A percentile compares a stretch with the other conserved stretches of the same genome.
Evolutionary conservation across 2,113 vertebrate species (phyloP).

Genomic region (Sylvilagus bachmani): DNA sequence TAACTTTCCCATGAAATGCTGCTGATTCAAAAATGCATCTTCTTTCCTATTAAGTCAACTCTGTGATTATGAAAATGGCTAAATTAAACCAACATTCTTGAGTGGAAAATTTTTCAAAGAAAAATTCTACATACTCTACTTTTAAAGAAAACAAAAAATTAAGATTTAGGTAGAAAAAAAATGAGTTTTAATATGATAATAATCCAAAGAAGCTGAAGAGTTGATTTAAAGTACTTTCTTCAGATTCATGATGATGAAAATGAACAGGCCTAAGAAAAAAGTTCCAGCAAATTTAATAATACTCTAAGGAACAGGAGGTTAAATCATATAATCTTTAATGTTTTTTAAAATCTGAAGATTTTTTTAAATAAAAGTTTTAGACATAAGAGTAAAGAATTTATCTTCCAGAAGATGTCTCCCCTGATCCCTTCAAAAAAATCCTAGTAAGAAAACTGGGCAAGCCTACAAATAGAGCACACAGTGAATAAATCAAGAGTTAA

Average conservation of each 20-base stretch:
- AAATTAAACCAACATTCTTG: constrained; percentile 47
- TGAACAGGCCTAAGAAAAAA: neutral
- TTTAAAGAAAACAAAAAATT: constrained; percentile 54
- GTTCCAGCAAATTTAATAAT: neutral
- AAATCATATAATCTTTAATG: neutral
- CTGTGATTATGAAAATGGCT: neutral
- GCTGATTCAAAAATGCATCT: neutral
- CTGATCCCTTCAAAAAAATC: neutral
- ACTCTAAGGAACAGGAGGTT: neutral
- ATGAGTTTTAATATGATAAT: constrained; percentile 9
- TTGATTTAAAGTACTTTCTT: constrained; percentile 27
- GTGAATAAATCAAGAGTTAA: constrained; percentile 20
- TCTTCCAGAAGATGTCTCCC: neutral
- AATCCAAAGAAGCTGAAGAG: neutral
- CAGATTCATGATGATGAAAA: constrained; percentile 22
- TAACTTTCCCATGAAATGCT: constrained; percentile 23
- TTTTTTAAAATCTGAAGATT: constrained; percentile 15
- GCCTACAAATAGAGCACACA: neutral
- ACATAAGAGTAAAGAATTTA: constrained; percentile 6
- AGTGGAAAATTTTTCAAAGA: neutral
- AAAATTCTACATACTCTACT: neutral
- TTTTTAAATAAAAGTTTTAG: constrained; percentile 6
- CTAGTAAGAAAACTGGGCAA: neutral
- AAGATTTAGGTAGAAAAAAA: constrained; percentile 25
- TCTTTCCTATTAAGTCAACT: constrained; percentile 23